Conservation (phyloP, 2,113 vertebrate genomes). For the Passer domesticus region DNA sequence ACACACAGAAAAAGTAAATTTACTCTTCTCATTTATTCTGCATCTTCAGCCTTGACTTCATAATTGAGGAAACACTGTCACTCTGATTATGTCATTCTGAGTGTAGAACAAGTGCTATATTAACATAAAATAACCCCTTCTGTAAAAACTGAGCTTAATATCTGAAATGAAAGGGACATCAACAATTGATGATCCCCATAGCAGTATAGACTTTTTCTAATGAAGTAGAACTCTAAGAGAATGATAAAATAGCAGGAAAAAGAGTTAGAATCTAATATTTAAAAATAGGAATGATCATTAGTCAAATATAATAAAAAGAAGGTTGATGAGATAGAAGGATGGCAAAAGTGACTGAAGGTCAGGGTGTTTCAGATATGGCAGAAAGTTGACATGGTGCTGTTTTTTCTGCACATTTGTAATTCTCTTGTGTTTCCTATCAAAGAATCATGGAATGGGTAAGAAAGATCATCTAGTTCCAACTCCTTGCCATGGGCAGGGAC, state of each 20-base stretch:
- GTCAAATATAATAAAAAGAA: not conserved
- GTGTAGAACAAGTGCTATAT: not conserved
- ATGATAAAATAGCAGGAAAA: not conserved
- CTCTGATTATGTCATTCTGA: not conserved
- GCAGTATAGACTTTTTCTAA: not conserved
- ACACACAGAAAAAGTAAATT: not conserved
- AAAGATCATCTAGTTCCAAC: not conserved
- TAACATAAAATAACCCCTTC: not conserved
- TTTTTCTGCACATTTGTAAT: not conserved
- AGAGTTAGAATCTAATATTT: not conserved
- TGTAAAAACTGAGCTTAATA: not conserved
- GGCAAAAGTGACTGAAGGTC: not conserved
- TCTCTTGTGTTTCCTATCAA: not conserved
- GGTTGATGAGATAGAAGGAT: not conserved
- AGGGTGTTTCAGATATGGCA: not conserved
- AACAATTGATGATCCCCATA: not conserved
- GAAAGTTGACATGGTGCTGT: not conserved
- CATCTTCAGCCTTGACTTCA: not conserved
- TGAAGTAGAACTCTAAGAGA: not conserved
- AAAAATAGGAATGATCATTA: not conserved
- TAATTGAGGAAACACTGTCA: not conserved
- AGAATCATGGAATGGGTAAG: no score
- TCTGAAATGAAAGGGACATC: not conserved
- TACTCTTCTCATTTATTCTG: not conserved
- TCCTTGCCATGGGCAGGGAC: no score